Evolutionary conservation across 2,888 invertebrate genomes (phyloP).

Genomic region (Lordiphosa andalusiaca): DNA sequence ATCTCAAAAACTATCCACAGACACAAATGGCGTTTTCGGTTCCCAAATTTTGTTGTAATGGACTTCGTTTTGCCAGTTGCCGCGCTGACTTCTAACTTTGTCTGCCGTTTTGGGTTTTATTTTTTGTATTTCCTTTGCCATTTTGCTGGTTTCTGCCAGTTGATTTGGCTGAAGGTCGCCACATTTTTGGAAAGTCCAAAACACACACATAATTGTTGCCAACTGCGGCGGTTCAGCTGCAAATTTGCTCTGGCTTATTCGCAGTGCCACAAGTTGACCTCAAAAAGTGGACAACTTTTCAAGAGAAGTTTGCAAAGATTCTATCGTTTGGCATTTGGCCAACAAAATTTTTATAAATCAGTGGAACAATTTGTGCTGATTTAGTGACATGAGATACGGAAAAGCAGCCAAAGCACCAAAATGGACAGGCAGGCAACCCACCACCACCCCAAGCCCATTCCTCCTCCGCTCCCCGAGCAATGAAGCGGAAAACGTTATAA

Average conservation of each 20-base stretch:
- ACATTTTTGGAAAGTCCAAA: constrained; percentile 63
- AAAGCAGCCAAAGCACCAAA: constrained; percentile 17
- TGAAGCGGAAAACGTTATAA: constrained; percentile 64
- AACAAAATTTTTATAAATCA: constrained; percentile 67
- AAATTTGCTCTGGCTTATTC: constrained; percentile 5
- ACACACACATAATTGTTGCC: constrained; percentile 62
- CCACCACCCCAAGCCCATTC: background rate
- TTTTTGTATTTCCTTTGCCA: constrained; percentile 53
- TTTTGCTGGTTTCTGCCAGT: constrained; percentile 40
- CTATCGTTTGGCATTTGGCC: constrained; percentile 64
- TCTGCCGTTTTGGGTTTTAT: constrained; percentile 29
- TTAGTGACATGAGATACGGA: constrained; percentile 65
- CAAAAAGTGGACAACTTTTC: constrained; percentile 34
- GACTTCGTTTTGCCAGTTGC: constrained; percentile 51
- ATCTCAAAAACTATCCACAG: constrained; percentile 38
- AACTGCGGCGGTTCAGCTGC: constrained; percentile 48
- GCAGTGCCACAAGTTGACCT: constrained; percentile 1
- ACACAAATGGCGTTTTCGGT: constrained; percentile 11
- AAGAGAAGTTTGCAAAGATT: constrained; percentile 39
- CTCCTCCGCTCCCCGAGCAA: constrained; percentile 38
- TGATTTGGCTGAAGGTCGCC: constrained; percentile 53
- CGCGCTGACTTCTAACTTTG: constrained; percentile 51
- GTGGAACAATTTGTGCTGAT: constrained; percentile 72
- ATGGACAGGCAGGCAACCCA: constrained; percentile 41
- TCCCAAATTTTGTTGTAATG: constrained; percentile 20